phyloP scores from a whole-genome alignment of 2,888 invertebrate genomes.

The Trissonchulus sp. region DNA sequence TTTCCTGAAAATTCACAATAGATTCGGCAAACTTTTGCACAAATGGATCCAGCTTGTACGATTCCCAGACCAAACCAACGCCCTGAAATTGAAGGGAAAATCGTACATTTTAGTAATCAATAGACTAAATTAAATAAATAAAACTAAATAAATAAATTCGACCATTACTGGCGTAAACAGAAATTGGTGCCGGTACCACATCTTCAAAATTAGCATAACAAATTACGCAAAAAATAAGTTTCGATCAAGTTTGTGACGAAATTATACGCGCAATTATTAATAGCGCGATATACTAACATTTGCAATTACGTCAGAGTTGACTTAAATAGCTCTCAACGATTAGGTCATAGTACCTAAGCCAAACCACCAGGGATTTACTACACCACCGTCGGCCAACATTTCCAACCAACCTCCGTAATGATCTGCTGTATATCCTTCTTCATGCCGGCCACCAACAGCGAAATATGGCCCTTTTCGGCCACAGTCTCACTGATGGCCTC shows the following conservation, averaged over 20 bases:
- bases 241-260: background rate
- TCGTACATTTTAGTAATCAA: constrained; percentile 24
- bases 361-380: no score
- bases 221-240: background rate
- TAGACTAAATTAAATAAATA: constrained; percentile 23
- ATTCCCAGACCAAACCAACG: constrained; percentile 93
- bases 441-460: constrained; percentile 87
- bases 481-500: constrained; percentile 95
- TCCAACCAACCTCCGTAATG: constrained; percentile 73
- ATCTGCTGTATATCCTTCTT: constrained; percentile 83
- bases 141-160: no score
- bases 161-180: no score
- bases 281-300: no score
- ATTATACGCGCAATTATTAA: constrained; percentile 34
- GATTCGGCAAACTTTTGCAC: constrained; percentile 91
- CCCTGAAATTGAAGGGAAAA: constrained; percentile 59
- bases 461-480: constrained; percentile 65
- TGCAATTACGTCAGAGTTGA: no score
- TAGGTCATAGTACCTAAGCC: no score
- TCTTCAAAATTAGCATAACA: background rate
- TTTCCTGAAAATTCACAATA: constrained; percentile 92
- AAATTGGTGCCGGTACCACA: background rate
- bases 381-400: no score
- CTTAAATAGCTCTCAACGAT: no score
- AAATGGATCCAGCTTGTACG: constrained; percentile 94